phyloP scores from a whole-genome alignment of 2,888 invertebrate species.

The Nomada flava region DNA sequence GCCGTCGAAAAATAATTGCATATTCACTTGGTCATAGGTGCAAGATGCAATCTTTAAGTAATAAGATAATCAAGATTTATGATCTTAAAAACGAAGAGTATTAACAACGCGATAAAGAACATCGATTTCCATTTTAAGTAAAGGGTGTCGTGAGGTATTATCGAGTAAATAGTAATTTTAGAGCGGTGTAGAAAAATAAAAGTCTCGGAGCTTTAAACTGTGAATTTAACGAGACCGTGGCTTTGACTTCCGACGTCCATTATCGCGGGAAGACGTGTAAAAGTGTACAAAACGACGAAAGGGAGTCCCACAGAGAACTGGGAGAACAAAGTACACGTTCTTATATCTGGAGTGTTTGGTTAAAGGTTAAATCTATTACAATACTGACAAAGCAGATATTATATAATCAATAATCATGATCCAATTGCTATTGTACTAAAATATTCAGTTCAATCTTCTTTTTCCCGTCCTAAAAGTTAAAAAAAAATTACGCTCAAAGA shows the following conservation, averaged over 20 bases:
- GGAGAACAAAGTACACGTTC: background rate
- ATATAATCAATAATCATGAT: background rate
- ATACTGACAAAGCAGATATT: background rate
- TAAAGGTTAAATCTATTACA: background rate
- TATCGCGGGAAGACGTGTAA: background rate
- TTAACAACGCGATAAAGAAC: too few relatives aligned
- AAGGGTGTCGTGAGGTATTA: background rate
- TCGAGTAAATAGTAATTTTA: background rate
- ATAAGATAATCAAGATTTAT: too few relatives aligned
- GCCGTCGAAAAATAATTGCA: too few relatives aligned
- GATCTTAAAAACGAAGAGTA: too few relatives aligned
- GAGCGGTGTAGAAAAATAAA: background rate
- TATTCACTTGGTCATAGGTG: too few relatives aligned
- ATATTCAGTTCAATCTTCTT: background rate
- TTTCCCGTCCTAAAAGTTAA: too few relatives aligned
- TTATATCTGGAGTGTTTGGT: background rate
- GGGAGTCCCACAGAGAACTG: background rate
- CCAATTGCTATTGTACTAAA: background rate
- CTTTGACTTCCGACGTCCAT: constrained; percentile 8
- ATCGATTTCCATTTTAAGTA: background rate
- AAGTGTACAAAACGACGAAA: constrained; percentile 4
- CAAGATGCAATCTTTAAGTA: too few relatives aligned
- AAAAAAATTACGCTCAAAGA: background rate
- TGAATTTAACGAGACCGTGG: constrained; percentile 1
- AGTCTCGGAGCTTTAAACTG: background rate